A percentile compares a stretch with the other conserved stretches of the same genome.
These are phyloP conservation scores for Corythornis madagascariensis DNA, from an alignment of 2,113 vertebrate genomes.

Conservation along the genomic window DNA sequence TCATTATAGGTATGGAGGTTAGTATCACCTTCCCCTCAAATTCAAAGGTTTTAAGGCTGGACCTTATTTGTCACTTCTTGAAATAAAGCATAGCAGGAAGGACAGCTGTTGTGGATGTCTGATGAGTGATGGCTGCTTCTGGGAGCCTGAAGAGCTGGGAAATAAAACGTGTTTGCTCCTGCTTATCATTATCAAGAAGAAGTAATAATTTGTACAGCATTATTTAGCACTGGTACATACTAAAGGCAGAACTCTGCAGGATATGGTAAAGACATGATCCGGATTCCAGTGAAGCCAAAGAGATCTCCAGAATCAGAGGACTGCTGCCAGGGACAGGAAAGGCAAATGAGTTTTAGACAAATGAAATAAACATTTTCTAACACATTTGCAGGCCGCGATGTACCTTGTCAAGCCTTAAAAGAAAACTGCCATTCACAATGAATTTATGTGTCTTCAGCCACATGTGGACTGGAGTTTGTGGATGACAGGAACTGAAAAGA, in stretches of 20 bases:
- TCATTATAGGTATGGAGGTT: neutral
- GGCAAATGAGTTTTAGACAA: neutral
- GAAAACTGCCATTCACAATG: neutral
- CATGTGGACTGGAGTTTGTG: neutral
- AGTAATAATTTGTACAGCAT: neutral
- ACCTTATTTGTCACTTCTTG: neutral
- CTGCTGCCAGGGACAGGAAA: neutral
- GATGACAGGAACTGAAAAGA: neutral
- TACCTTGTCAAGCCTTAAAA: neutral
- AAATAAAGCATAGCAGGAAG: neutral
- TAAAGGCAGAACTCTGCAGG: neutral
- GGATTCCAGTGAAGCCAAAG: neutral
- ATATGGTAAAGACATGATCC: neutral
- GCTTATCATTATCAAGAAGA: neutral
- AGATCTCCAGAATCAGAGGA: neutral
- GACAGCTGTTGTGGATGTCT: neutral
- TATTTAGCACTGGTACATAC: neutral
- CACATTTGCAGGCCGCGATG: neutral
- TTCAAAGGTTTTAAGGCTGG: neutral
- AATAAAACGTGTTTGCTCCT: neutral
- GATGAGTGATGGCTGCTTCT: neutral
- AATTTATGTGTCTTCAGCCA: neutral
- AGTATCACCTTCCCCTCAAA: neutral
- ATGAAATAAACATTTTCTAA: neutral
- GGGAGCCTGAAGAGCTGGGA: neutral